Base-by-base conservation (phyloP, 2,113 vertebrate species). In the Toxotes jaculatrix region DNA sequence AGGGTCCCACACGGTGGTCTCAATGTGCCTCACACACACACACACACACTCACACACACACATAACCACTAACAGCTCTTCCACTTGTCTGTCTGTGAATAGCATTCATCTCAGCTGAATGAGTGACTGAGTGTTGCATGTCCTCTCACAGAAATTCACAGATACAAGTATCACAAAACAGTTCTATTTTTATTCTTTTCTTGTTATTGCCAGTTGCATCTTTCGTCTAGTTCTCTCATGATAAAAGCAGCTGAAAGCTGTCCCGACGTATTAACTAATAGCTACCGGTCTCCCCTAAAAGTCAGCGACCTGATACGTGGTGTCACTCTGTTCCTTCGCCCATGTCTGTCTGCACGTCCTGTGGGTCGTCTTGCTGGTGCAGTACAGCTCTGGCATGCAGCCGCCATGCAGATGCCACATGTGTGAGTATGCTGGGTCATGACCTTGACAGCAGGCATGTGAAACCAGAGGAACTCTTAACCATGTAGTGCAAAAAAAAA, bases 1-100 rank as follows among this genome's bases (percentile, higher is more conserved):
- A 94, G 79, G 86, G 84, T 91, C 84, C 73, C 88, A 93, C 89
- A 88, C 70, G 82, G 86, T 85, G 89, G 86, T 82, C 79, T 87
- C 85, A 85, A 70, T 71, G 74, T 45, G 67, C 81, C 82, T 80
- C 74, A 91, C 21, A 60, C 23, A 72, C 80, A 75, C 76, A 92
- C 87, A 84, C 84, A 73, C 61, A 51, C 85, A 89, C 75, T 85
- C 74, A 85, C 77, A 55, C 74, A 71, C 49, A 74, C 72, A 85
- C 65, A 88, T 11, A 79, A 74, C 80, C 64, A 83, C 92, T 57
- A 80, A 92, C 87, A 94, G 93, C 95, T 95, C 91, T 88, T 94
- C 88, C 93, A 94, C 94, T 94, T 91, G 88, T 94, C 93, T 92
- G 85, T 89, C 87, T 91, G 91, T 87, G 88, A 94, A 92, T 93